These are phyloP conservation scores for Aplysia californica DNA, from an alignment of 1,140 invertebrate genomes.

Conservation along the genomic window DNA sequence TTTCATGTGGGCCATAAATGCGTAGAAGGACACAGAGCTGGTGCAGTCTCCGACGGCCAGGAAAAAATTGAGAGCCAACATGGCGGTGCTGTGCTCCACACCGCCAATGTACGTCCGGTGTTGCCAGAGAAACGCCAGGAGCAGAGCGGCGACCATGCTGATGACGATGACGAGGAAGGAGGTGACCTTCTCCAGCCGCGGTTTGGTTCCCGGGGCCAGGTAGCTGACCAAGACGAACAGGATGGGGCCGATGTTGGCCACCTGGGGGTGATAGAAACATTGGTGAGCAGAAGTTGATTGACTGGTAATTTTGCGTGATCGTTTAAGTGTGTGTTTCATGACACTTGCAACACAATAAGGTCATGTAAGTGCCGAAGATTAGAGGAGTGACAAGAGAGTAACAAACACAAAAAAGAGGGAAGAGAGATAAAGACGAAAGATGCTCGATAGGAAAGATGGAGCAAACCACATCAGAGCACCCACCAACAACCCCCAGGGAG, in stretches of 20 bases:
- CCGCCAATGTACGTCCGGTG: conserved; percentile 72
- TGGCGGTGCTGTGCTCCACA: conserved; percentile 75
- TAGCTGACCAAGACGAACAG: conserved; percentile 73
- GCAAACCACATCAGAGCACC: no score
- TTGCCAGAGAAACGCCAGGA: conserved; percentile 82
- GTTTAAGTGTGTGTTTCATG: no score
- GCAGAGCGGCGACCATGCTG: conserved; percentile 74
- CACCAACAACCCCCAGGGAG: no score
- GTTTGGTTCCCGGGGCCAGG: conserved; percentile 64
- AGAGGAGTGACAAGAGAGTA: no score
- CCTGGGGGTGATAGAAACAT: no score
- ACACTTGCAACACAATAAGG: no score
- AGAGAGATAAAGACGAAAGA: no score
- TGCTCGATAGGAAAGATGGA: no score
- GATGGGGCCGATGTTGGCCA: conserved; percentile 88
- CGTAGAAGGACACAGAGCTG: conserved; percentile 89
- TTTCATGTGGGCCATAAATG: conserved; percentile 86
- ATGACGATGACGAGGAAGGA: conserved; percentile 77
- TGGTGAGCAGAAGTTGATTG: no score
- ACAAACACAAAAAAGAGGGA: no score
- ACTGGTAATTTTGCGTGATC: no score
- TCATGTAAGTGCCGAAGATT: no score
- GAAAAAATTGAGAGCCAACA: conserved; percentile 81
- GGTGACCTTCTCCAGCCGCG: conserved; percentile 65
- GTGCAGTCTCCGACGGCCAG: conserved; percentile 90